Percentiles rank a stretch among this genome's conserved stretches.
Conservation (phyloP, 92 coral and sea anemone species). For the Porites lobata region DNA sequence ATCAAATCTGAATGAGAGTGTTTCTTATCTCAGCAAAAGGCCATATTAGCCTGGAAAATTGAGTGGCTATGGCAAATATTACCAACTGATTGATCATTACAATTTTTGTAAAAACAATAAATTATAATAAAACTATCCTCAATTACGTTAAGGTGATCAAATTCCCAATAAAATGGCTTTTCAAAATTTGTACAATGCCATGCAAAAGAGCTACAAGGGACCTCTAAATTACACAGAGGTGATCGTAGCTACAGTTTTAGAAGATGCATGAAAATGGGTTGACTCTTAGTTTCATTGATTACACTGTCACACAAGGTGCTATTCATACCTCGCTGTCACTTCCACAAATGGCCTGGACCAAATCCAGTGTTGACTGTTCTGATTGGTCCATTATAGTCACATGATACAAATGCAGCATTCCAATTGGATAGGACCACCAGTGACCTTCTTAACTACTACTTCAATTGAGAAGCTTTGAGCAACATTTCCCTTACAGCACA, state of each 20-base stretch:
- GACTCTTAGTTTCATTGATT: background rate
- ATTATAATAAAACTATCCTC: background rate
- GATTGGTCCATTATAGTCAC: background rate
- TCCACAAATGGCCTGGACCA: background rate
- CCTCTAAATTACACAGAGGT: background rate
- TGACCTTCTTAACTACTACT: background rate
- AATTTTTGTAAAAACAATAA: background rate
- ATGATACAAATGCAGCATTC: background rate
- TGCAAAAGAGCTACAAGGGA: background rate
- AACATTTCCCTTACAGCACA: background rate
- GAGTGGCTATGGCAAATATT: background rate
- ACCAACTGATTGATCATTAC: background rate
- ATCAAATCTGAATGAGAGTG: too few relatives aligned
- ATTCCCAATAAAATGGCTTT: background rate
- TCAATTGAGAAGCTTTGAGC: background rate
- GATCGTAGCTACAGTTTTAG: too few relatives aligned
- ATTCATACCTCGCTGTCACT: background rate
- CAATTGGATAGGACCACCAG: background rate
- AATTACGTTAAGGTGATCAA: background rate
- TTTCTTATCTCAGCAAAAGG: background rate
- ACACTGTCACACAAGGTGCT: background rate
- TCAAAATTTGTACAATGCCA: background rate
- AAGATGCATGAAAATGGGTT: too few relatives aligned
- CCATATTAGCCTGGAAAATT: background rate
- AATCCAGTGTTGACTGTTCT: background rate